phyloP scores from a whole-genome alignment of 2,113 vertebrate species.

The Rhinoptilus africanus region DNA sequence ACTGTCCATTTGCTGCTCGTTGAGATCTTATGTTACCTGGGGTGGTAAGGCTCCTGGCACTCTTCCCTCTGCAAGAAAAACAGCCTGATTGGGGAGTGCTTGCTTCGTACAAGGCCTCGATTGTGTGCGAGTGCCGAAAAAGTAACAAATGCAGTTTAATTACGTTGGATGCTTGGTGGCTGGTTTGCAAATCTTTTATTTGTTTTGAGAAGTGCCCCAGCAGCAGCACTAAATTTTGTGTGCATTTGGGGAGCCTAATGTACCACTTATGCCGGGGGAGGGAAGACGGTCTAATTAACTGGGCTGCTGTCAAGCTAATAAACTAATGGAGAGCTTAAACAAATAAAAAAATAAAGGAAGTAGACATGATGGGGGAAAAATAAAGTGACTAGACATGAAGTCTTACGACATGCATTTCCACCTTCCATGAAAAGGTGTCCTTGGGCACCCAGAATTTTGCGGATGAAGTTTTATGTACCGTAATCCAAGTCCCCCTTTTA shows the following conservation, averaged over 20 bases:
- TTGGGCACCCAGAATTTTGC: constrained; percentile 4
- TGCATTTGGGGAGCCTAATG: constrained; percentile 67
- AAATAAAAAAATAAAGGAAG: constrained; percentile 68
- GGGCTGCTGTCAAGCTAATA: constrained; percentile 75
- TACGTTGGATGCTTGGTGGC: constrained; percentile 78
- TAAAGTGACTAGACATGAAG: constrained; percentile 53
- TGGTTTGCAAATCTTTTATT: constrained; percentile 80
- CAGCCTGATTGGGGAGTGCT: constrained; percentile 66
- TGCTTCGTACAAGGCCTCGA: constrained; percentile 75
- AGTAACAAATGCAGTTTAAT: constrained; percentile 84
- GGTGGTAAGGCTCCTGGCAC: constrained; percentile 73
- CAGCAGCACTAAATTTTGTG: constrained; percentile 75
- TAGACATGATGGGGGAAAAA: constrained; percentile 53
- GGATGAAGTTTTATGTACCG: background rate
- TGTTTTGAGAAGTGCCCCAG: constrained; percentile 77
- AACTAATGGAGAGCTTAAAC: constrained; percentile 75
- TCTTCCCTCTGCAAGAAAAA: constrained; percentile 77
- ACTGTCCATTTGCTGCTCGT: constrained; percentile 68
- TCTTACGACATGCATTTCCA: constrained; percentile 34
- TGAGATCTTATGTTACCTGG: constrained; percentile 72
- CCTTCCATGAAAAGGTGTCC: constrained; percentile 2
- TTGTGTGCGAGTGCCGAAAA: constrained; percentile 72
- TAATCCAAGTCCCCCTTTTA: constrained; percentile 4
- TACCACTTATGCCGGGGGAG: constrained; percentile 56
- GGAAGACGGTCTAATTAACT: constrained; percentile 72